phyloP scores from a whole-genome alignment of 2,113 vertebrate genomes.

The Anhinga anhinga region DNA sequence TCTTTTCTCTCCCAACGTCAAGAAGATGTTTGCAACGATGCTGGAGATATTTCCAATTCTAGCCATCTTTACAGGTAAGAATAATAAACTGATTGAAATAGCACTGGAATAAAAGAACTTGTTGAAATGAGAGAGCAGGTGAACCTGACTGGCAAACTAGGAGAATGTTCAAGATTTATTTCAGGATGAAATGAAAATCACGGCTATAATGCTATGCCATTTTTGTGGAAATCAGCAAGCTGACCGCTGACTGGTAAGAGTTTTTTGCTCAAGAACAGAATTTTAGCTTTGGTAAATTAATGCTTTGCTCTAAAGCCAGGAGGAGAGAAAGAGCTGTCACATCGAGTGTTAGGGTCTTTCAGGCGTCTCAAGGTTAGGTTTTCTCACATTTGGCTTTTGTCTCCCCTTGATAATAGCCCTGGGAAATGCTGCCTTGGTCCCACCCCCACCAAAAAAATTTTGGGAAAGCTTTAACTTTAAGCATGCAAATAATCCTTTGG shows the following conservation, averaged over 20 bases:
- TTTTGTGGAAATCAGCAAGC: background rate
- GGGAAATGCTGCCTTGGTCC: background rate
- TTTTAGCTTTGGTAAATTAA: background rate
- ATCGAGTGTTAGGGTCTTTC: background rate
- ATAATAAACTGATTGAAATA: background rate
- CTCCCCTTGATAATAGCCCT: background rate
- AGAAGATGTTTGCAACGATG: background rate
- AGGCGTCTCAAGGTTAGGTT: background rate
- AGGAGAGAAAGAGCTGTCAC: background rate
- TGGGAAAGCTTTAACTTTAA: background rate
- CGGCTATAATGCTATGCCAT: background rate
- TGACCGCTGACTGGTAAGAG: background rate
- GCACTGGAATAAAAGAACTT: background rate
- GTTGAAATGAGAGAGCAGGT: background rate
- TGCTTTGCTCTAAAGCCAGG: background rate
- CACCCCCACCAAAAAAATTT: background rate
- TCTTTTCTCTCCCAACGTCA: background rate
- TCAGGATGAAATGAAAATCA: background rate
- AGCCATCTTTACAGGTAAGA: constrained; percentile 57
- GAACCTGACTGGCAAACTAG: background rate
- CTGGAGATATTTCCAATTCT: constrained; percentile 40
- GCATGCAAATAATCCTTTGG: background rate
- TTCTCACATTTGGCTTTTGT: background rate
- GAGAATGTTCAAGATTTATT: background rate
- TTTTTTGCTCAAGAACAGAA: background rate